Conservation (phyloP, 1,140 invertebrate species). For the Homalodisca vitripennis region DNA sequence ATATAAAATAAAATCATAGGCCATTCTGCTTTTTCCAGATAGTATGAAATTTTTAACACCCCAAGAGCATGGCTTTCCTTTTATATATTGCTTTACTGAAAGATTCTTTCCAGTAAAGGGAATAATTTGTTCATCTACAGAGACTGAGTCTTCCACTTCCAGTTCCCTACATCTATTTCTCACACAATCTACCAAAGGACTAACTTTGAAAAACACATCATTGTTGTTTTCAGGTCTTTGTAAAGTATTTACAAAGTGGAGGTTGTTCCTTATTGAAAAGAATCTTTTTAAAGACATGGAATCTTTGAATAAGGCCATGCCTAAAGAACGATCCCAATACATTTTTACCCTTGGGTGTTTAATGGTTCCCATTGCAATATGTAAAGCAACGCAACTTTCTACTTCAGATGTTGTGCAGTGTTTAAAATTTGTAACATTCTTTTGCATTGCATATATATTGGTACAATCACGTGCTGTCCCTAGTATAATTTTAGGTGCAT, state of each 20-base stretch:
- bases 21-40: constrained; percentile 29
- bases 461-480: neutral
- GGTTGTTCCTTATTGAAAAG: constrained; percentile 37
- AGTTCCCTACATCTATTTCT: constrained; percentile 40
- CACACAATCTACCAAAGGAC: constrained; percentile 41
- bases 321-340: constrained; percentile 1
- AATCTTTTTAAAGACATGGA: constrained; percentile 37
- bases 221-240: constrained; percentile 36
- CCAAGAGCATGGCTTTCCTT: constrained; percentile 40
- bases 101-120: constrained; percentile 40
- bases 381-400: neutral
- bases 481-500: neutral
- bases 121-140: constrained; percentile 44
- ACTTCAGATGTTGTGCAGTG: neutral
- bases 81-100: constrained; percentile 39
- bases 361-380: neutral
- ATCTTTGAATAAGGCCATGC: constrained; percentile 19
- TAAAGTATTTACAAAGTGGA: constrained; percentile 39
- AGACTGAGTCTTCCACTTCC: constrained; percentile 34
- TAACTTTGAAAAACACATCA: constrained; percentile 44
- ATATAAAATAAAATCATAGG: constrained; percentile 42
- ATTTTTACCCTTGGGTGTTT: constrained; percentile 24
- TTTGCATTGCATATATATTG: neutral
- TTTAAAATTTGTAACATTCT: neutral
- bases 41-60: constrained; percentile 34